A percentile compares a stretch with the other conserved stretches of the same genome.
These are phyloP conservation scores for Cairina moschata DNA, from an alignment of 2,113 vertebrate species.

Conservation along the genomic window DNA sequence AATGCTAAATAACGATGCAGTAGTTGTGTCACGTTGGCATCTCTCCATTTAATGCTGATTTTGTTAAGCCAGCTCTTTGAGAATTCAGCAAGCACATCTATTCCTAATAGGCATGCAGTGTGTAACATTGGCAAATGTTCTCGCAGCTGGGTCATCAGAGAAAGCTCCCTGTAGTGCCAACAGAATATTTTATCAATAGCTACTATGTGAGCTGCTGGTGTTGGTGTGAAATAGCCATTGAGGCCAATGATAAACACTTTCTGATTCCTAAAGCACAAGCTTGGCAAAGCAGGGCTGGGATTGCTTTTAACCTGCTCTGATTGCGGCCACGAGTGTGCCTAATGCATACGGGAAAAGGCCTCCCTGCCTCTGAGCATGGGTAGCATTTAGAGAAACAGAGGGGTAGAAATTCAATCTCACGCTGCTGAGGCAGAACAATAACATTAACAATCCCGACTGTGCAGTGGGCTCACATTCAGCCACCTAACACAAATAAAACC, in stretches of 20 bases:
- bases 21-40: background rate
- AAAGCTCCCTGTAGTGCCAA: background rate
- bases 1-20: background rate
- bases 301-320: background rate
- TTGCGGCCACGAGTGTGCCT: background rate
- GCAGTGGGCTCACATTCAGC: background rate
- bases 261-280: background rate
- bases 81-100: background rate
- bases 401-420: background rate
- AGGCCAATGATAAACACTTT: background rate
- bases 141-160: slow-evolving; percentile 14
- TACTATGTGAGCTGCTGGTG: background rate
- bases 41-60: background rate
- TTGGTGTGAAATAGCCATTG: background rate
- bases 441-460: slow-evolving; percentile 17
- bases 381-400: background rate
- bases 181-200: slow-evolving; percentile 26
- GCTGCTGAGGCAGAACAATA: slow-evolving; percentile 12
- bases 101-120: background rate
- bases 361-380: background rate
- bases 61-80: background rate
- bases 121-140: background rate
- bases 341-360: background rate
- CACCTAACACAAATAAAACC: slow-evolving; percentile 2
- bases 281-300: background rate